phyloP scores from a whole-genome alignment of 2,113 vertebrate genomes.

The Hydrochoerus hydrochaeris region DNA sequence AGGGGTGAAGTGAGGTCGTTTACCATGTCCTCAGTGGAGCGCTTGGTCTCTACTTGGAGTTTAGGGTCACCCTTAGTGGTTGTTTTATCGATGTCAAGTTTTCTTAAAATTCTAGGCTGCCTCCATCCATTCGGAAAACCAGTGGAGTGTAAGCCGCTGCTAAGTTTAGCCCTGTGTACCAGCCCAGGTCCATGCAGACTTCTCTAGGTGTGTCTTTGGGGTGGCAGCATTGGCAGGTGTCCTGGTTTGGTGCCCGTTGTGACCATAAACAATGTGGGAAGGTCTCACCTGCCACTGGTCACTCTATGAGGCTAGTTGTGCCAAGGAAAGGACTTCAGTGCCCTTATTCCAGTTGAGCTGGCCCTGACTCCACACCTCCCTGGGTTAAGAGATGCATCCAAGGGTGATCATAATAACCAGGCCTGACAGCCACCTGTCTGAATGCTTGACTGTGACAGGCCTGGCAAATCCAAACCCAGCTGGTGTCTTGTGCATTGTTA shows the following conservation, averaged over 20 bases:
- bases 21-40: background rate
- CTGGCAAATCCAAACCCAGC: background rate
- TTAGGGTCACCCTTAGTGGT: background rate
- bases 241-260: background rate
- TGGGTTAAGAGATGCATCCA: background rate
- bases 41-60: background rate
- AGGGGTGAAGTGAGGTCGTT: background rate
- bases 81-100: background rate
- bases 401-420: background rate
- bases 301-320: background rate
- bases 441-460: background rate
- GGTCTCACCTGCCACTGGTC: background rate
- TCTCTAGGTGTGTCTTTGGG: background rate
- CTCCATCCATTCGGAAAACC: background rate
- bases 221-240: background rate
- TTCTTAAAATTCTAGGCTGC: background rate
- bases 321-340: background rate
- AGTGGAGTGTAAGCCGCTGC: background rate
- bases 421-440: background rate
- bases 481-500: background rate
- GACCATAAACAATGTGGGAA: background rate
- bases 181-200: background rate
- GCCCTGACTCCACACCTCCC: accelerated
- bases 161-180: background rate
- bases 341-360: background rate